Evolutionary conservation across 1,140 invertebrate genomes (phyloP).

Genomic region (Procambarus clarkii): DNA sequence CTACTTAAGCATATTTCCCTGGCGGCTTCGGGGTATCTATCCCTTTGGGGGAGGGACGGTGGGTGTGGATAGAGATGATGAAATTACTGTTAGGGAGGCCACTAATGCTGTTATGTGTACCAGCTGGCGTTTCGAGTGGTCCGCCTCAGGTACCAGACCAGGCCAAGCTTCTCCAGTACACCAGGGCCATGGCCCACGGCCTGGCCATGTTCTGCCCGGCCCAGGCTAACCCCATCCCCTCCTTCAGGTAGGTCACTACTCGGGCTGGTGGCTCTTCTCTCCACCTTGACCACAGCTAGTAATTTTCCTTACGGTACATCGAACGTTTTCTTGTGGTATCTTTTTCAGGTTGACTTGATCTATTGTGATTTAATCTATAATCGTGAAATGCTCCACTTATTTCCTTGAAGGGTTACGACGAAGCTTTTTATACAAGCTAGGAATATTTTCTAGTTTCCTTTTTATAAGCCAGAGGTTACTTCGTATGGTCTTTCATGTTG

Average conservation of each 20-base stretch:
- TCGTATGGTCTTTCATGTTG: too few species aligned
- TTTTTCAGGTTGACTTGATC: too few species aligned
- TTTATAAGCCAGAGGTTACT: too few species aligned
- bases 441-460: too few species aligned
- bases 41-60: too few species aligned
- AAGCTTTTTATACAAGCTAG: too few species aligned
- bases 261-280: neutral
- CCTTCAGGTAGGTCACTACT: slow-evolving; percentile 81
- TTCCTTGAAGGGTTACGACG: too few species aligned
- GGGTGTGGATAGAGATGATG: neutral
- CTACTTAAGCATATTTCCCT: neutral
- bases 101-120: neutral
- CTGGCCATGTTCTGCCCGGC: slow-evolving; percentile 65
- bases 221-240: slow-evolving; percentile 79
- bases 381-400: too few species aligned
- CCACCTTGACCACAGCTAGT: neutral
- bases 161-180: slow-evolving; percentile 58
- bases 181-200: slow-evolving; percentile 24
- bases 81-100: neutral
- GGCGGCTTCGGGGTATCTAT: too few species aligned
- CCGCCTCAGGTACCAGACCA: slow-evolving; percentile 50
- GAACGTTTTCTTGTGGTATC: too few species aligned
- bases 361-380: too few species aligned
- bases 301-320: too few species aligned
- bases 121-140: slow-evolving; percentile 58